Evolutionary conservation across 2,888 invertebrate species (phyloP), one percentile per base, ranked within the genome.

Genomic region (Volucella inanis): DNA sequence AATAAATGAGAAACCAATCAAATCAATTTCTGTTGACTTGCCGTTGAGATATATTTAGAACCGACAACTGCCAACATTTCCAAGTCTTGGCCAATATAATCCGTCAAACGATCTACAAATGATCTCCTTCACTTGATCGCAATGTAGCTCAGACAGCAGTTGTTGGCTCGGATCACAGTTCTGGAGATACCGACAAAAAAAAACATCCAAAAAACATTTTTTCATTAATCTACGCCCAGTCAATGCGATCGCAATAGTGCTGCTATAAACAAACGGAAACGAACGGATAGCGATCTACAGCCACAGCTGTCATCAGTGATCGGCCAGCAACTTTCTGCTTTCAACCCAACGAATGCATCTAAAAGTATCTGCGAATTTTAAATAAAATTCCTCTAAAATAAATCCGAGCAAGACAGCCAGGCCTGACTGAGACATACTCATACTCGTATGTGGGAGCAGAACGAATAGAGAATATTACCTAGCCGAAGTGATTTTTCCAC

Each of bases 341-440:
- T 62, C 50, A 38, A 38, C 57, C 75, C 54, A 14, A 61, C 68
- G 50, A 76, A 61, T 76, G 84, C 84, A 80, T 12, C 80, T 70
- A 75, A 79, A 84, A 70, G 75, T 79, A 71, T 84, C 72, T 78
- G 52, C 41, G 52, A 76, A 45, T 59, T 67, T 41, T 3, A 52
- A 65, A 64, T 49, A 70, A 70, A 65, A 75, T 49, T 31, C 31
- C 6, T 31, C 52, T 59, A 67, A 76, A 76, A 67, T 67, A 67
- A 67, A 76, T 59, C 52, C 22, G 67, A 76, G 54, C 0, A 45
- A 39, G 77, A 77, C 4, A 38, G 1, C 31, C 47, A 72, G 52
- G 8, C 2, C 3, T 47, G 31, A 12, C 12, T 14, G 8, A 3
- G 11, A 8, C 8, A 41, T 22, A 8, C 39, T 1, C 8, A 22